Percentiles rank a stretch among this genome's conserved stretches.
Evolutionary conservation across 2,888 invertebrate genomes (phyloP).

Genomic region (Tenthredo amoena): DNA sequence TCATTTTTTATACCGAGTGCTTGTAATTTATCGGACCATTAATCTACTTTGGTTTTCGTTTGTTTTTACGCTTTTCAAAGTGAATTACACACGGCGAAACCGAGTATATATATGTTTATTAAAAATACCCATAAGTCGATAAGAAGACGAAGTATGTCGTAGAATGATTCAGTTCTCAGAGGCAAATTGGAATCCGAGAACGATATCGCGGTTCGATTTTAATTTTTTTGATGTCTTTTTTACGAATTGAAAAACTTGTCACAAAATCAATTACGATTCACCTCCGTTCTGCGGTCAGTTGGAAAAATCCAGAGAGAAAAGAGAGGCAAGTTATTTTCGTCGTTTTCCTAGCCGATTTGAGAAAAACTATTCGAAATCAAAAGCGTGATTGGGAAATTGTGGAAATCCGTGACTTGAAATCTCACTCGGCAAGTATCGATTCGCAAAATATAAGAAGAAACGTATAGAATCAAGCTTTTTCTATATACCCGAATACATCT

Average conservation of each 20-base stretch:
- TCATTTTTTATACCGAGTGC: conserved; percentile 12
- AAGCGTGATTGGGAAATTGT: neutral
- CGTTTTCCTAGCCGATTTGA: neutral
- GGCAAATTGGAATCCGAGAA: neutral
- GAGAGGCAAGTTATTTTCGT: neutral
- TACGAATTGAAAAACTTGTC: neutral
- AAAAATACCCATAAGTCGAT: neutral
- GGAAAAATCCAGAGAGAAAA: neutral
- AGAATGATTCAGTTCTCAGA: neutral
- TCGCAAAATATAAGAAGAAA: too few relatives aligned
- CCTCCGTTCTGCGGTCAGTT: too few relatives aligned
- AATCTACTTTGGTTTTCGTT: conserved; percentile 9
- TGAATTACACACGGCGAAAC: neutral
- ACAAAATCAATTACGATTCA: neutral
- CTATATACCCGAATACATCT: neutral
- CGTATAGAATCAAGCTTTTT: too few relatives aligned
- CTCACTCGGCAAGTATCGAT: too few relatives aligned
- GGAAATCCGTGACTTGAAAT: neutral
- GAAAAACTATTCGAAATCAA: neutral
- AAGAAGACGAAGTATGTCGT: neutral
- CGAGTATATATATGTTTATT: neutral
- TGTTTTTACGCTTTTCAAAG: neutral
- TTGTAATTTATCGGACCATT: conserved; percentile 27
- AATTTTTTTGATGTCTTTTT: neutral
- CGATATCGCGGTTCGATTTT: neutral